Evolutionary conservation across 2,113 vertebrate genomes (phyloP).

Genomic region (Colossoma macropomum): DNA sequence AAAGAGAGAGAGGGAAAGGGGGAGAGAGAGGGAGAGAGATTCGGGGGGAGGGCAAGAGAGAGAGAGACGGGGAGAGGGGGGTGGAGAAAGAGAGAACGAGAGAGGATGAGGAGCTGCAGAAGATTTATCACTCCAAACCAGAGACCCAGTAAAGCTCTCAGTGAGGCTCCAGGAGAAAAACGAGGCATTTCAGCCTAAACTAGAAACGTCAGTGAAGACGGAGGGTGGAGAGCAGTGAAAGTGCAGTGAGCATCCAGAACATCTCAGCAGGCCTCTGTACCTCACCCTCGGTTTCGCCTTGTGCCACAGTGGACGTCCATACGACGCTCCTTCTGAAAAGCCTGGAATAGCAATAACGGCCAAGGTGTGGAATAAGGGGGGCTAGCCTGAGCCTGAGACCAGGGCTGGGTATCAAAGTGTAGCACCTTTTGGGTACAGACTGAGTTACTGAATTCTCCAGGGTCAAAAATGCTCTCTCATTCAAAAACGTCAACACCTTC

Average conservation of each 20-base stretch:
- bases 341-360: too few relatives aligned
- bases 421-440: too few relatives aligned
- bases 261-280: neutral
- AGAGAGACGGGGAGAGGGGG: neutral
- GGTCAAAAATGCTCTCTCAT: too few relatives aligned
- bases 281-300: neutral
- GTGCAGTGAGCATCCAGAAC: neutral
- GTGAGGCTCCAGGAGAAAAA: neutral
- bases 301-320: neutral
- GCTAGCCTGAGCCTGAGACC: too few relatives aligned
- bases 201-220: slow-evolving; percentile 16
- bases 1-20: neutral
- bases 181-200: neutral
- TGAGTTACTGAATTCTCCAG: too few relatives aligned
- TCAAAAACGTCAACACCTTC: too few relatives aligned
- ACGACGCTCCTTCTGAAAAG: neutral
- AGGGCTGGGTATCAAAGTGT: too few relatives aligned
- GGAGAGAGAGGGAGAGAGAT: too few relatives aligned
- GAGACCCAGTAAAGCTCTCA: neutral
- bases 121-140: neutral
- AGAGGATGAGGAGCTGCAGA: slow-evolving; percentile 15
- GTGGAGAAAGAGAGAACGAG: neutral
- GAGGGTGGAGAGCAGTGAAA: neutral
- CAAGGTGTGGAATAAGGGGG: too few relatives aligned
- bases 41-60: neutral